A percentile compares a stretch with the other conserved stretches of the same genome.
Conservation (phyloP, 1,140 invertebrate species). For the Armadillidium nasatum region DNA sequence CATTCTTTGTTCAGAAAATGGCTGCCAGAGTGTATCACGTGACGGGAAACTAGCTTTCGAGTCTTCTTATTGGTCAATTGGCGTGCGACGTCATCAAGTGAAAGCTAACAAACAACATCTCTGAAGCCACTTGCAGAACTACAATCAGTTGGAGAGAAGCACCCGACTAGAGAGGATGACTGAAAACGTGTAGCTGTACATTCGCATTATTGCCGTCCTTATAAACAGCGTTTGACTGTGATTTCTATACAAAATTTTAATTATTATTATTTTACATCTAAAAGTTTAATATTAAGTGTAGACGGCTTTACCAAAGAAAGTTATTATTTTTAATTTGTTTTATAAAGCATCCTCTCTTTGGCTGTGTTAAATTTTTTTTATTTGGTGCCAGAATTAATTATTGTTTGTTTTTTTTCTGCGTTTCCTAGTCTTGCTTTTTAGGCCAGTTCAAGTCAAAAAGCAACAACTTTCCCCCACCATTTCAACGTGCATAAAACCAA, state of each 20-base stretch:
- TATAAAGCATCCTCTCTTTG: conserved; percentile 27
- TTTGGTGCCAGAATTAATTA: conserved; percentile 29
- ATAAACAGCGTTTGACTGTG: conserved; percentile 43
- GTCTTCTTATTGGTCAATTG: conserved; percentile 32
- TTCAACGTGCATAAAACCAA: background rate
- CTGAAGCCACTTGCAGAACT: background rate
- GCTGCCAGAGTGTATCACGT: conserved; percentile 39
- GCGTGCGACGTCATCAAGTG: conserved; percentile 37
- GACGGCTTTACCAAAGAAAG: conserved; percentile 40
- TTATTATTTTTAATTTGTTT: conserved; percentile 26
- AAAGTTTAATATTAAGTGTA: conserved; percentile 23
- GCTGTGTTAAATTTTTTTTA: conserved; percentile 3
- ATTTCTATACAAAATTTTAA: conserved; percentile 28
- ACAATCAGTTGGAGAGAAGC: conserved; percentile 40
- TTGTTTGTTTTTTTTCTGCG: background rate
- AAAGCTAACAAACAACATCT: conserved; percentile 42
- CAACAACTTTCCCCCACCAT: background rate
- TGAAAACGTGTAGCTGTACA: conserved; percentile 33
- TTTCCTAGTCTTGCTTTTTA: conserved; percentile 26
- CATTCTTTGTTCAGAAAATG: conserved; percentile 45
- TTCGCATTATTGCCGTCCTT: conserved; percentile 30
- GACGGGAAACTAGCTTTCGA: conserved; percentile 31
- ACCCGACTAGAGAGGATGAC: conserved; percentile 36
- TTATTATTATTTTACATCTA: conserved; percentile 1
- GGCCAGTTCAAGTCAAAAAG: background rate